These are phyloP conservation scores for Ephialtes manifestator DNA, from an alignment of 2,888 invertebrate genomes.

Conservation along the genomic window DNA sequence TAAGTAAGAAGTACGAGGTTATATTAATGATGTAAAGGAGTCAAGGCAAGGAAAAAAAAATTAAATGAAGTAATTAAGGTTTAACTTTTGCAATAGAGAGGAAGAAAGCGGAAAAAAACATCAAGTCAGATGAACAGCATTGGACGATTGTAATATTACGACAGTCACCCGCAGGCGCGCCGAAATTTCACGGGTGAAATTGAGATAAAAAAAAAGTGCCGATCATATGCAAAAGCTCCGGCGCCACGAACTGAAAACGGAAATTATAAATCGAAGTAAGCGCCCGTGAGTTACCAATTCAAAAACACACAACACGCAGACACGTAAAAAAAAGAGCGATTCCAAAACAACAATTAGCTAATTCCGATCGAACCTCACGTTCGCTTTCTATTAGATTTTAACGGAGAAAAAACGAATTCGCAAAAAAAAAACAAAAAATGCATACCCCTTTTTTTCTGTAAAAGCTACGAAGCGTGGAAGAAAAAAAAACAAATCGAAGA, in stretches of 20 bases:
- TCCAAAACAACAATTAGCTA: conserved; percentile 46
- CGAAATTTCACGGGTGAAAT: conserved; percentile 49
- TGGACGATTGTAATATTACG: conserved; percentile 52
- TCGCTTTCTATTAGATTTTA: conserved; percentile 65
- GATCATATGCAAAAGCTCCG: conserved; percentile 67
- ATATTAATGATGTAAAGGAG: conserved; percentile 83
- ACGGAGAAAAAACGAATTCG: conserved; percentile 67
- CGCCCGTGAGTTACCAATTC: conserved; percentile 55
- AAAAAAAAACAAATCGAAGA: conserved; percentile 76
- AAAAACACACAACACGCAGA: conserved; percentile 20
- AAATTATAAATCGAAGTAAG: conserved; percentile 25
- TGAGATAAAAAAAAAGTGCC: conserved; percentile 61
- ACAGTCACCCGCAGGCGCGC: conserved; percentile 22
- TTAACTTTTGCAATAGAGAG: conserved; percentile 81
- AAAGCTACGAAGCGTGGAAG: conserved; percentile 67
- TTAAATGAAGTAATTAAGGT: conserved; percentile 74
- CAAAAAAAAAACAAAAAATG: conserved; percentile 47
- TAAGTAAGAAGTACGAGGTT: conserved; percentile 84
- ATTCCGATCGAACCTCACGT: conserved; percentile 64
- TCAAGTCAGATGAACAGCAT: conserved; percentile 30
- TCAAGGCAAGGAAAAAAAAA: conserved; percentile 74
- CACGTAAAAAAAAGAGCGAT: conserved; percentile 31
- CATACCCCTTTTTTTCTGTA: conserved; percentile 63
- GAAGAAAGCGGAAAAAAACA: conserved; percentile 65
- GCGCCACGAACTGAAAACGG: conserved; percentile 40